phyloP scores from a whole-genome alignment of 2,888 invertebrate species.

The Coelogynopora nodosa region DNA sequence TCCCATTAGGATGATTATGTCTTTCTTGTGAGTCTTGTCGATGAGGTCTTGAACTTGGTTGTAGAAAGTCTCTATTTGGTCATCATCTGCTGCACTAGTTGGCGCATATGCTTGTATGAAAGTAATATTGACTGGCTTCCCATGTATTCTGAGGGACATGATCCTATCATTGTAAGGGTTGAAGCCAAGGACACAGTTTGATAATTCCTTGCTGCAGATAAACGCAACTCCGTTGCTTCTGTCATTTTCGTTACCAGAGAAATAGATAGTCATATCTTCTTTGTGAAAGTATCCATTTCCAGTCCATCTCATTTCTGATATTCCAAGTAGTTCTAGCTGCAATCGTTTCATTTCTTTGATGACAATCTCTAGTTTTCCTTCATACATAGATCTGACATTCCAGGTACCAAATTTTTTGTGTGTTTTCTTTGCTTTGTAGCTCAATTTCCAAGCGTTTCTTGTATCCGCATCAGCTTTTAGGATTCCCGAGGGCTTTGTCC shows the following conservation, averaged over 20 bases:
- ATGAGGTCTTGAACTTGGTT: neutral
- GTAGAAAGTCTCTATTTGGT: neutral
- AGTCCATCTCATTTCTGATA: neutral
- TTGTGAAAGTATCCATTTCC: neutral
- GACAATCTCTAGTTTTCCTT: neutral
- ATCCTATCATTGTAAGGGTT: neutral
- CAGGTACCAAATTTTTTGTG: neutral
- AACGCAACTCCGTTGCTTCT: neutral
- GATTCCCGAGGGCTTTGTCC: too few species aligned
- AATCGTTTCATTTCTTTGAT: neutral
- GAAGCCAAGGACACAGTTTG: conserved; percentile 9
- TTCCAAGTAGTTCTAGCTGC: neutral
- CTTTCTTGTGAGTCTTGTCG: neutral
- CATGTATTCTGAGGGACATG: neutral
- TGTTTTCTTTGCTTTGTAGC: too few species aligned
- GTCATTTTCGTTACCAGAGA: neutral
- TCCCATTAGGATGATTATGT: too few species aligned
- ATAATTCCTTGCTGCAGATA: neutral
- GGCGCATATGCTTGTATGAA: neutral
- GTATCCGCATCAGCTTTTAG: too few species aligned
- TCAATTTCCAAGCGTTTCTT: too few species aligned
- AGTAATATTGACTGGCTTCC: conserved; percentile 11
- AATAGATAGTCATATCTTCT: neutral
- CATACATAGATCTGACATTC: neutral
- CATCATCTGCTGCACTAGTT: neutral